A percentile compares a stretch with the other conserved stretches of the same genome.
Conservation (phyloP, 2,888 invertebrate species). For the Meiosimyza platycephala region DNA sequence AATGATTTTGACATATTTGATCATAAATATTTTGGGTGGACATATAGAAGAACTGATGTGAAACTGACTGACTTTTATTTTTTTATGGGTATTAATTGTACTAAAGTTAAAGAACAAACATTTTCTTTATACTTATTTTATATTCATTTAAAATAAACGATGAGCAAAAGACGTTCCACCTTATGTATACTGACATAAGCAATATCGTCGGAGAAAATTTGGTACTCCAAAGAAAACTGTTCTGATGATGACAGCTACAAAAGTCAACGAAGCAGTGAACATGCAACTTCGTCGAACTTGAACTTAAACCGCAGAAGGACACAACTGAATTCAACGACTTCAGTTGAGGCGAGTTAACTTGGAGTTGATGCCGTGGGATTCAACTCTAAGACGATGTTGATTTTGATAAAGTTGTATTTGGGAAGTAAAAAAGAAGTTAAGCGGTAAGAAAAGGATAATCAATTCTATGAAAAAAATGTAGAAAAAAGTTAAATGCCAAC, state of each 20-base stretch:
- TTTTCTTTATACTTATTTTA: no score
- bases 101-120: no score
- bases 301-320: slow-evolving; percentile 41
- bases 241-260: slow-evolving; percentile 15
- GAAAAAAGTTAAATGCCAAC: no score
- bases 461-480: no score
- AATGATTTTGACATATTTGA: no score
- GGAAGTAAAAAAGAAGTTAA: background rate
- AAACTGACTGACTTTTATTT: no score
- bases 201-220: slow-evolving; percentile 2
- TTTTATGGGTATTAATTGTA: no score
- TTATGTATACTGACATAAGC: slow-evolving; percentile 16
- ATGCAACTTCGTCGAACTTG: slow-evolving; percentile 39
- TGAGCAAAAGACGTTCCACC: no score
- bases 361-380: slow-evolving; percentile 5
- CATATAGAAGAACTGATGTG: no score
- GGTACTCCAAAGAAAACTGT: background rate
- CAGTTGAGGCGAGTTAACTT: background rate
- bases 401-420: slow-evolving; percentile 10
- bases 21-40: no score
- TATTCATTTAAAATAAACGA: no score
- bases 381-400: slow-evolving; percentile 11
- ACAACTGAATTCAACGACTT: background rate
- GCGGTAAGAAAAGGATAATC: no score
- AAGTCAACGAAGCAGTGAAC: slow-evolving; percentile 33